Evolutionary conservation across 2,888 invertebrate genomes (phyloP).

Genomic region (Athalia circularis): DNA sequence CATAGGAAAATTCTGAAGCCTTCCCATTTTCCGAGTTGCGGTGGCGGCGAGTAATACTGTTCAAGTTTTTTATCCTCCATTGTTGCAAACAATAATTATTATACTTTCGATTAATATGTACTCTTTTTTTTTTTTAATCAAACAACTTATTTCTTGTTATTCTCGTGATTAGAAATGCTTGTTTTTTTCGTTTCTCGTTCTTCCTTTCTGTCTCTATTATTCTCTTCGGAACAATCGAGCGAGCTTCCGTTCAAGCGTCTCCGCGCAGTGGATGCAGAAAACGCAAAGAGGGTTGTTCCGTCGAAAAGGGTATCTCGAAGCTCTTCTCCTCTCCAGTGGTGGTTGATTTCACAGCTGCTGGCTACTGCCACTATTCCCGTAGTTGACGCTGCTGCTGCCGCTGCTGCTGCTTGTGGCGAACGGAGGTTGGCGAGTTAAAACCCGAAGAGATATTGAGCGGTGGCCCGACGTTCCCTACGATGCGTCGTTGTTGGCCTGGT

Average conservation of each 20-base stretch:
- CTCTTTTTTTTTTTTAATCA: neutral
- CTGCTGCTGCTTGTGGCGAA: conserved; percentile 7
- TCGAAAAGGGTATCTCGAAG: conserved; percentile 26
- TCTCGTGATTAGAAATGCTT: too few relatives aligned
- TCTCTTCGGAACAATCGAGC: conserved; percentile 54
- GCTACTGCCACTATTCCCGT: neutral
- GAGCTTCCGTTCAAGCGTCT: conserved; percentile 60
- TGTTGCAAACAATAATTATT: neutral
- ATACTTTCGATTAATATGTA: too few relatives aligned
- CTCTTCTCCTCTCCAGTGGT: neutral
- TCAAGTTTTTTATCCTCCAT: conserved; percentile 90
- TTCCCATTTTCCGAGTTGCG: conserved; percentile 90
- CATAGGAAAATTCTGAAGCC: conserved; percentile 90
- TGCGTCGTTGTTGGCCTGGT: conserved; percentile 44
- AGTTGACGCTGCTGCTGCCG: neutral
- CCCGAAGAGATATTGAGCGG: conserved; percentile 42
- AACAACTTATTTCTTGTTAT: too few relatives aligned
- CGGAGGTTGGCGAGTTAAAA: conserved; percentile 18
- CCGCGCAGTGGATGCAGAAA: conserved; percentile 63
- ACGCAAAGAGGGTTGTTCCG: conserved; percentile 60
- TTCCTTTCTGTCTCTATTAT: too few relatives aligned
- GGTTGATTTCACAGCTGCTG: too few relatives aligned
- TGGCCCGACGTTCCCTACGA: conserved; percentile 31
- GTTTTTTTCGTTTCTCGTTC: too few relatives aligned
- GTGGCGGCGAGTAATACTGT: conserved; percentile 85